phyloP scores from a whole-genome alignment of 2,888 invertebrate genomes.

The Leucophenga montana region DNA sequence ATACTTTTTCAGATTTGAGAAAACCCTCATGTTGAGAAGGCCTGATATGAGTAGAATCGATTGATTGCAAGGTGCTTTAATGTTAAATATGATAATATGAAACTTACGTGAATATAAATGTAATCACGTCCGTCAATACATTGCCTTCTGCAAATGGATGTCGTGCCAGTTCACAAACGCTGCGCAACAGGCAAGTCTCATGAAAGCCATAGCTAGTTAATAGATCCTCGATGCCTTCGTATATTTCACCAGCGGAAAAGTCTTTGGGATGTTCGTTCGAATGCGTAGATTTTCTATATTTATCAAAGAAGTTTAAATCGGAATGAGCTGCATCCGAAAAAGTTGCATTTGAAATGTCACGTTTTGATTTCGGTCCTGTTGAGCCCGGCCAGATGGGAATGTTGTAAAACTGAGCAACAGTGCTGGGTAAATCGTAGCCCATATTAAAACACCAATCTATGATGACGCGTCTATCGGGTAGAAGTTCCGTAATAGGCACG shows the following conservation, averaged over 20 bases:
- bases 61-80: not conserved
- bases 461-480: slow-evolving; percentile 66
- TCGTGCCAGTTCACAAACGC: slow-evolving; percentile 80
- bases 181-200: slow-evolving; percentile 80
- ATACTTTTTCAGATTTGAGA: slow-evolving; percentile 73
- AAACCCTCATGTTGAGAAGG: slow-evolving; percentile 77
- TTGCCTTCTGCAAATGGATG: slow-evolving; percentile 77
- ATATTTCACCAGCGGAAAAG: slow-evolving; percentile 70
- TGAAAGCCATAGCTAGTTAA: slow-evolving; percentile 73
- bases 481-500: slow-evolving; percentile 63
- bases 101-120: slow-evolving; percentile 80
- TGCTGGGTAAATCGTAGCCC: slow-evolving; percentile 66
- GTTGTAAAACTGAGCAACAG: slow-evolving; percentile 64
- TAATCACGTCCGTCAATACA: slow-evolving; percentile 80
- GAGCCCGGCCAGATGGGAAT: slow-evolving; percentile 70
- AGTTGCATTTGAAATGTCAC: slow-evolving; percentile 24
- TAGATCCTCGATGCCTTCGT: slow-evolving; percentile 66
- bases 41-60: slow-evolving; percentile 57
- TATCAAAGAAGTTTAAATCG: slow-evolving; percentile 42
- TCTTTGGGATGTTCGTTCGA: slow-evolving; percentile 65
- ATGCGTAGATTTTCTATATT: slow-evolving; percentile 46
- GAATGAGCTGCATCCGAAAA: slow-evolving; percentile 17
- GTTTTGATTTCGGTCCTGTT: slow-evolving; percentile 51
- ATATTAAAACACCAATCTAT: slow-evolving; percentile 72
- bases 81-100: not conserved